These are phyloP conservation scores for Cylindroiulus punctatus DNA, from an alignment of 2,888 invertebrate species.

Conservation along the genomic window DNA sequence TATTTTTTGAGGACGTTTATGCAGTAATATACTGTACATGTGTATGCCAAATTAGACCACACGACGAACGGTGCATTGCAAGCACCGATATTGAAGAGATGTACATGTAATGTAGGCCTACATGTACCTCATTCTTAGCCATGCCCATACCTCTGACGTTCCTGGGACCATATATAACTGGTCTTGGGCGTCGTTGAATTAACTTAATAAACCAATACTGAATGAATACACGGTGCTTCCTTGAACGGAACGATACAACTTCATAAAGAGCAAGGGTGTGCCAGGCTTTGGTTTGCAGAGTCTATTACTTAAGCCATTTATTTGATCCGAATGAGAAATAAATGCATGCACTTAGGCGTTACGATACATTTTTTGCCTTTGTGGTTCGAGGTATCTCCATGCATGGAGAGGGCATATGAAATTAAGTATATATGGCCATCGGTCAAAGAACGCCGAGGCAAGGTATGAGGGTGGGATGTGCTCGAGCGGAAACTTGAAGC, in stretches of 20 bases:
- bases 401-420: neutral
- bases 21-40: neutral
- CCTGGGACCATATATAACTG: neutral
- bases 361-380: neutral
- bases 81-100: too few species aligned
- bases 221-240: neutral
- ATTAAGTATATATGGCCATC: constrained; percentile 29
- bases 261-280: neutral
- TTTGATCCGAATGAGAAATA: constrained; percentile 29
- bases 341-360: constrained; percentile 12
- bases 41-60: too few species aligned
- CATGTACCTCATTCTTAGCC: too few species aligned
- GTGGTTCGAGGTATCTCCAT: constrained; percentile 1
- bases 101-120: too few species aligned
- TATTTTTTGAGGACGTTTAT: too few species aligned
- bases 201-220: neutral
- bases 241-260: neutral
- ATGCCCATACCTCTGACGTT: neutral
- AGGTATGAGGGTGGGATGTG: neutral
- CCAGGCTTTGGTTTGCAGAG: neutral
- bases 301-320: constrained; percentile 26
- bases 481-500: neutral
- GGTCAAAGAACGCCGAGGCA: constrained; percentile 23
- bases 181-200: neutral
- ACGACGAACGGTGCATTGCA: too few species aligned